Conservation (phyloP, 2,113 vertebrate species). For the Erpornis zantholeuca region DNA sequence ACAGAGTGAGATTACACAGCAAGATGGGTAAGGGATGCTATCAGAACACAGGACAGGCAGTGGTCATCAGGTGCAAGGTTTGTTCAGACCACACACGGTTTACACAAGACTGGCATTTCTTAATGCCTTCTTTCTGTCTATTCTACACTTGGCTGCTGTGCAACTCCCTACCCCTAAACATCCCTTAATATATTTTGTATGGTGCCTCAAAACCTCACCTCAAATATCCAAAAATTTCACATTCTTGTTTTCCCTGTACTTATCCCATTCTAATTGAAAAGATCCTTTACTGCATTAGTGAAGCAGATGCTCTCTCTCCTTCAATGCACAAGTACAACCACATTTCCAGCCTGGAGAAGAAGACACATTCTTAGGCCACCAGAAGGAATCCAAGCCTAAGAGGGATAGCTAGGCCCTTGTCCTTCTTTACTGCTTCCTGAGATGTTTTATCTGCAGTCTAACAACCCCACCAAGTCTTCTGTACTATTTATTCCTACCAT, state of each 20-base stretch:
- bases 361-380: neutral
- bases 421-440: neutral
- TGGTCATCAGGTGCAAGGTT: rapidly evolving
- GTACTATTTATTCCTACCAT: neutral
- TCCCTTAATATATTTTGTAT: neutral
- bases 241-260: neutral
- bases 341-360: neutral
- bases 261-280: rapidly evolving
- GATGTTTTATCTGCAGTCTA: neutral
- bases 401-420: neutral
- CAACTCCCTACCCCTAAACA: neutral
- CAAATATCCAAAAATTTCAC: neutral
- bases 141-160: neutral
- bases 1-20: neutral
- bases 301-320: neutral
- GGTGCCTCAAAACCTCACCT: neutral
- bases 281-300: neutral
- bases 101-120: neutral
- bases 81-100: neutral
- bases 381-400: neutral
- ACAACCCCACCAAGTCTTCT: neutral
- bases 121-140: neutral
- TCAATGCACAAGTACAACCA: neutral
- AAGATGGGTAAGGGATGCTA: neutral
- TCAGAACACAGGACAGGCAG: neutral